Evolutionary conservation across 2,113 vertebrate genomes (phyloP), one percentile per base, ranked within the genome.

Genomic region (Eudorcas thomsonii): DNA sequence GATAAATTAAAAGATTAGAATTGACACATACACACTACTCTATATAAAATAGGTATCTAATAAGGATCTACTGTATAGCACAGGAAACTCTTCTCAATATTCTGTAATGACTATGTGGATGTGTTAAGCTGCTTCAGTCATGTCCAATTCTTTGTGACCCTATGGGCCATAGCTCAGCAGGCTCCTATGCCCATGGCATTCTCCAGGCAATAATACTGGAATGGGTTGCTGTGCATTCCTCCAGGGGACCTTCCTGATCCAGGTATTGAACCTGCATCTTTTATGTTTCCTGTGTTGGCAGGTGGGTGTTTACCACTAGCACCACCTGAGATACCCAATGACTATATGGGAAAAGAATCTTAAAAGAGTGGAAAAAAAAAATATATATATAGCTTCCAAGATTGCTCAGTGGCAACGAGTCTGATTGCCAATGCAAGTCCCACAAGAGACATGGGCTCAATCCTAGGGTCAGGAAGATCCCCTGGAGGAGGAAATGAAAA

Each of bases 331-430:
- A 71, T 8, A 71, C 19, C 5, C 67, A 39, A 3, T 39, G n/a
- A 21, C 17, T 81, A n/a, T 52, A 81, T 4, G 48, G 45, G 45
- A 21, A 81, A 12, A 81, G 1, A 81, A 50, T 52, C 78, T 81
- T 10, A 81, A 81, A 80, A 78, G 2, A 28, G 4, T 80, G 14
- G 14, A 39, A 39, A 39, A 39, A 39, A 39, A 39, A 39, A 39
- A 71, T 2, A 11, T 71, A 71, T 36, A 36, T 36, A 71, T 36
- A 71, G n/a, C 67, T 71, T 71, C 67, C 21, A 36, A 39, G 1
- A 21, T 23, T 21, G 10, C 67, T 71, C n/a, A 39, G 0, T 39
- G n/a, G 19, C 21, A 71, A 23, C 0, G n/a, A 39, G 10, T 71
- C 67, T 71, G 67, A 36, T 23, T 23, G 17, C n/a, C 9, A 0